Base-by-base conservation (phyloP, 2,888 invertebrate genomes). In the Harpagoxenus sublaevis region DNA sequence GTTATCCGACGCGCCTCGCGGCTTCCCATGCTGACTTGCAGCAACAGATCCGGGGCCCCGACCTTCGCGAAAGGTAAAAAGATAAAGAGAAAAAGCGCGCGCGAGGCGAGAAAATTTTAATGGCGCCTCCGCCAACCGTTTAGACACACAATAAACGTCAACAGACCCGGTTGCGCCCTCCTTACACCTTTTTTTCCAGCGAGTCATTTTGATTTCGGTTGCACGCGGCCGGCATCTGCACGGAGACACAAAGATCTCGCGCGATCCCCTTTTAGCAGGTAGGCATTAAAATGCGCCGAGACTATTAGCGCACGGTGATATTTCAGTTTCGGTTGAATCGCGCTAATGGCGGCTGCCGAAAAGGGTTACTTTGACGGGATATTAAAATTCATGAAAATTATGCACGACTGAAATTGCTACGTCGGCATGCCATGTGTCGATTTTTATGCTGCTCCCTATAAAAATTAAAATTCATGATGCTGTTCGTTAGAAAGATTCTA, bases 61-160 rank as follows among this genome's bases (percentile, higher is more conserved):
- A 70, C 70, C 85, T 86, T 87, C 89, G 88, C 88, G 78, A 63
- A 82, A 83, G 78, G 48, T 68, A 68, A 62, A 70, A 84, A 82
- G 85, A 71, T 86, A 85, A 85, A 70, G 74, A 60, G 60, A 60
- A 79, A 65, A 66, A 55, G 77, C 66, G 66, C 78, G 42, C 42
- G 23, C 81, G 48, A 53, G 12, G 90, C 91, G 86, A 90, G 91
- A 90, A 93, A 92, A 91, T 94, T 92, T 94, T 94, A 94, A 94
- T 94, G 92, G 92, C 92, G 88, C 88, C 90, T 92, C 89, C 89
- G 90, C 91, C 91, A 89, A 86, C 92, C 94, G 93, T 93, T 95
- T 94, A 93, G 89, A 89, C 89, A 94, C 89, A 94, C 94, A 94
- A 95, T 95, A 94, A 94, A 94, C 93, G 93, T 94, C 93, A 93